Evolutionary conservation across 2,797 vertebrate genomes (phyloP), one percentile per base, ranked within the genome.

Genomic region (Melopsittacus undulatus): DNA sequence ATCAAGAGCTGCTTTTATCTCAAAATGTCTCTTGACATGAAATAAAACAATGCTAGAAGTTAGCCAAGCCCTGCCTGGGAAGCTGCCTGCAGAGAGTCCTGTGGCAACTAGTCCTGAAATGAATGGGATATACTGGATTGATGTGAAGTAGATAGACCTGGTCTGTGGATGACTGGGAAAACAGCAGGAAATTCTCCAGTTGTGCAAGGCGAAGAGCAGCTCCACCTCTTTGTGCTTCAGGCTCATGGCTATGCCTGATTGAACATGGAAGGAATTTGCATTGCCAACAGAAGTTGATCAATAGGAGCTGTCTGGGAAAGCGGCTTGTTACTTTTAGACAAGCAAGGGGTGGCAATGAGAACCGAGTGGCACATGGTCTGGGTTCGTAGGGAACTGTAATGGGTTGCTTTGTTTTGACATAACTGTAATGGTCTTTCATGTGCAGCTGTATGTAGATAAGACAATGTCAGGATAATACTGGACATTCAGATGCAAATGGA

Each of bases 391-490:
- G 95, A 94, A 86, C 92, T 70, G 82, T 63, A 96, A 92, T 91
- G 89, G 87, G 67, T 70, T 89, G 95, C 94, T 96, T 97, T 97
- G 96, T 97, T 96, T 95, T 89, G 95, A 90, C 91, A 94, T 84
- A 96, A 92, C 95, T 96, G 94, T 92, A 94, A 91, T 90, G 91
- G 89, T 36, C 92, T 94, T 94, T 96, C 94, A 94, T 94, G 95
- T 90, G 95, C 96, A 97, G 96, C 96, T 97, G 96, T 96, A 97
- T 97, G 96, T 96, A 97, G 96, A 97, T 96, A 97, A 96, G 95
- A 97, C 89, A 97, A 96, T 96, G 91, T 36, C 69, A 90, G 83
- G 89, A 95, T 89, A 95, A 95, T 94, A 21, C 91, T 86, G 89
- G 83, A 92, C 87, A 96, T 96, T 97, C 87, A 96, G 62, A 96